Base-by-base conservation (phyloP, 1,140 invertebrate genomes). In the Hesperophylax magnus region DNA sequence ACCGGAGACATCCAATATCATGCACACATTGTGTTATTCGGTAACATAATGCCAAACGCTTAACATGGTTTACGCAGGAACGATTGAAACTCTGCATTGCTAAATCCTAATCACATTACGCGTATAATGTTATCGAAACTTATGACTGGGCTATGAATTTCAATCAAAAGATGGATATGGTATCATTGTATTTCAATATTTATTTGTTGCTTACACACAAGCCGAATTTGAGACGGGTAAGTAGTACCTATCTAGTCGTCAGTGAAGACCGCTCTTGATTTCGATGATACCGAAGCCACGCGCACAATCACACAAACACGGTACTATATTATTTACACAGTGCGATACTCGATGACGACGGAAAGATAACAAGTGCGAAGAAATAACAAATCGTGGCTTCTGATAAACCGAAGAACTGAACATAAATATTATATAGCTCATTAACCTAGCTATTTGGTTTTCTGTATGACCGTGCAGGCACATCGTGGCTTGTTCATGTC, bases 321-420 rank as follows among this genome's bases (percentile, higher is more conserved):
- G 60, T 24, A 27, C 20, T 24, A 4, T 58, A 58, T 58, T 58
- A 34, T 39, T 61, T 69, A 52, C 65, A 18, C 39, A n/a, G 31
- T 18, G 31, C 31, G 31, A 20, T 69, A 52, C 65, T 34, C 39
- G 24, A 34, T 11, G 34, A 39, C 65, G 65, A 52, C 65, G 9
- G 65, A 34, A 39, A 69, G 65, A 69, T 69, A 69, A 67, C 63
- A 17, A 69, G n/a, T 2, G 31, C 65, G n/a, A 39, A 69, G 65
- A 69, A 69, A 69, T 52, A 69, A 15, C 61, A 58, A 58, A 69
- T 69, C 24, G 31, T 34, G 65, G 27, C 17, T 47, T 69, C 39
- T 47, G 65, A 69, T 69, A 69, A 69, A 39, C 31, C 18, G 24
- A 34, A 17, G 63, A 67, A 0, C 27, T 27, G 39, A 47, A 47